Evolutionary conservation across 2,888 invertebrate genomes (phyloP).

Genomic region (Furcula furcula): DNA sequence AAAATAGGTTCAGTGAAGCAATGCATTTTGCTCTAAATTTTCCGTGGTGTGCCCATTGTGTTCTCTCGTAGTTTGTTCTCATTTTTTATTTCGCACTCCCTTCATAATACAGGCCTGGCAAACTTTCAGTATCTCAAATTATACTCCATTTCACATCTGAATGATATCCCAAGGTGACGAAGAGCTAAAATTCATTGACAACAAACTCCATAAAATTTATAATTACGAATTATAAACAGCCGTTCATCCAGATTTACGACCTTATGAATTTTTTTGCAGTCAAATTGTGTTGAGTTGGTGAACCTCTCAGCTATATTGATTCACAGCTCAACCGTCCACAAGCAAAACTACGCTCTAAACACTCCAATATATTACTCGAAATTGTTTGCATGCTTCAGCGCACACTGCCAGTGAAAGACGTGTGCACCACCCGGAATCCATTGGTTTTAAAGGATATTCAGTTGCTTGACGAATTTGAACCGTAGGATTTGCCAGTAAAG

Average conservation of each 20-base stretch:
- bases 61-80: too few species aligned
- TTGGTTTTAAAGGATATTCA: slow-evolving; percentile 15
- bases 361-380: slow-evolving; percentile 2
- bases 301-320: slow-evolving; percentile 43
- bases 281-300: slow-evolving; percentile 31
- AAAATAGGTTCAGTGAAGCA: too few species aligned
- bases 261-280: slow-evolving; percentile 43
- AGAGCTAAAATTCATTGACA: too few species aligned
- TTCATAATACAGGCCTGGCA: too few species aligned
- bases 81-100: too few species aligned
- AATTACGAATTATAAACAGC: too few species aligned
- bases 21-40: too few species aligned
- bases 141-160: too few species aligned
- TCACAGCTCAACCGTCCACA: slow-evolving; percentile 13
- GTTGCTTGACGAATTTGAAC: slow-evolving; percentile 26
- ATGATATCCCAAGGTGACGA: too few species aligned
- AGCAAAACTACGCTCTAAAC: slow-evolving; percentile 12
- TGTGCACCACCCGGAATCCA: slow-evolving; percentile 19
- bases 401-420: slow-evolving; percentile 29
- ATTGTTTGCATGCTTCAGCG: slow-evolving; percentile 7
- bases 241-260: slow-evolving; percentile 23
- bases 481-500: slow-evolving; percentile 10
- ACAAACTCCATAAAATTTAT: too few species aligned
- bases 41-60: too few species aligned
- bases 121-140: too few species aligned